Conservation (phyloP, 2,113 vertebrate genomes). For the Triplophysa tibetana region DNA sequence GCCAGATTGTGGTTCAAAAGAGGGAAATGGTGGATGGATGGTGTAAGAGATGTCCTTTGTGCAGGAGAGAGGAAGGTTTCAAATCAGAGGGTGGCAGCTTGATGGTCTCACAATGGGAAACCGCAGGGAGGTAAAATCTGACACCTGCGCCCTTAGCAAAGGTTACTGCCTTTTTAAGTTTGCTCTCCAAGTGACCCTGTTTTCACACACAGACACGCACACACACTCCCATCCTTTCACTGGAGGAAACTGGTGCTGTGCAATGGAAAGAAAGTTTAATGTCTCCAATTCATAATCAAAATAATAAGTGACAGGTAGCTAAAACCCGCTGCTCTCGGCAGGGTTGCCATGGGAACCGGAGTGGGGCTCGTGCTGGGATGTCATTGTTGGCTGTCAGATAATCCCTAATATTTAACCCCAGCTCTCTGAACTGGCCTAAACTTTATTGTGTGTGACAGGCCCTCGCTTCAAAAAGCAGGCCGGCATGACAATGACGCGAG, state of each 20-base stretch:
- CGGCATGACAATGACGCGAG: conserved; percentile 55
- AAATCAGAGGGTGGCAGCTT: conserved; percentile 60
- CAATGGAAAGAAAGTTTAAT: conserved; percentile 59
- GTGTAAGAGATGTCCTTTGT: conserved; percentile 54
- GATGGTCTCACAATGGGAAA: conserved; percentile 55
- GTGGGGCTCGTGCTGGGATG: conserved; percentile 51
- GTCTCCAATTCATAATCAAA: conserved; percentile 65
- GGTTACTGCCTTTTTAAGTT: conserved; percentile 60
- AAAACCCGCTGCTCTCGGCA: conserved; percentile 57
- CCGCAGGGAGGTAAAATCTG: conserved; percentile 55
- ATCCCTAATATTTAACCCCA: conserved; percentile 63
- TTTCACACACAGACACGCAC: neutral
- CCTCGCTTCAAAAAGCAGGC: conserved; percentile 57
- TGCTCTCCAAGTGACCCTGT: conserved; percentile 44
- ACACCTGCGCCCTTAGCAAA: conserved; percentile 57
- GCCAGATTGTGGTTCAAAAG: conserved; percentile 52
- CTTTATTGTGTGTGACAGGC: conserved; percentile 59
- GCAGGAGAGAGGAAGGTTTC: conserved; percentile 53
- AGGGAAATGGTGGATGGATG: conserved; percentile 52
- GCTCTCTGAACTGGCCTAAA: conserved; percentile 57
- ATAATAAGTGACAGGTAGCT: conserved; percentile 60
- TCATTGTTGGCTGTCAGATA: conserved; percentile 57
- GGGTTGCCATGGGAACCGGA: conserved; percentile 57
- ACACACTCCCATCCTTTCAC: conserved; percentile 3
- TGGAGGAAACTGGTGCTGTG: conserved; percentile 31